Conservation (phyloP, 2,797 vertebrate genomes). For the Danio aesculapii region DNA sequence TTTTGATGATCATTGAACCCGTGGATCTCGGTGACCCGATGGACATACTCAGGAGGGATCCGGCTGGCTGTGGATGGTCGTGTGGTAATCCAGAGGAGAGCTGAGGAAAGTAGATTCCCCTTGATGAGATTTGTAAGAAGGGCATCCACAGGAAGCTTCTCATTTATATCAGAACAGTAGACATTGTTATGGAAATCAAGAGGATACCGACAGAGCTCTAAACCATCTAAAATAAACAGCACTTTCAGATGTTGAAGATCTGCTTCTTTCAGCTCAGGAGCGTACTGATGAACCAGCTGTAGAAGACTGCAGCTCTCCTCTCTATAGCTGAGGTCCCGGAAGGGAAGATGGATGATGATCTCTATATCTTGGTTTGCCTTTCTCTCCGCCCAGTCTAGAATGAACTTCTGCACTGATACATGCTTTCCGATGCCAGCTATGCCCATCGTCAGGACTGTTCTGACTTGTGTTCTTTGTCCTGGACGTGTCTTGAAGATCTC, state of each 20-base stretch:
- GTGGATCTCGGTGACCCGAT: conserved; percentile 47
- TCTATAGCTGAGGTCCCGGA: conserved; percentile 36
- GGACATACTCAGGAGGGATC: conserved; percentile 43
- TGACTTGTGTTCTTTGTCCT: neutral
- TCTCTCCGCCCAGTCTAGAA: conserved; percentile 47
- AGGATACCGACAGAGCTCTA: conserved; percentile 36
- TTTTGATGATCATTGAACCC: conserved; percentile 41
- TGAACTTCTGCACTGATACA: conserved; percentile 50
- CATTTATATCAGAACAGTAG: conserved; percentile 11
- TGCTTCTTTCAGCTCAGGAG: conserved; percentile 33
- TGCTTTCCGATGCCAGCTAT: conserved; percentile 48
- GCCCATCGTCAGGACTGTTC: conserved; percentile 45
- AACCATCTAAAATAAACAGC: conserved; percentile 52
- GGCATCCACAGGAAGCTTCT: conserved; percentile 27
- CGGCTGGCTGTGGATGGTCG: conserved; percentile 43
- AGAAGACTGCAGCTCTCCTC: conserved; percentile 37
- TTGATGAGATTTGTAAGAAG: conserved; percentile 54
- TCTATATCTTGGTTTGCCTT: conserved; percentile 45
- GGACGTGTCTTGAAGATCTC: conserved; percentile 38
- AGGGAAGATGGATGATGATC: conserved; percentile 35
- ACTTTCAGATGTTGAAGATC: conserved; percentile 20
- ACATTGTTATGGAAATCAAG: conserved; percentile 47
- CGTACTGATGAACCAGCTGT: conserved; percentile 21
- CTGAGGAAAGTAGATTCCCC: conserved; percentile 34
- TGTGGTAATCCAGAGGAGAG: conserved; percentile 57